phyloP scores from a whole-genome alignment of 2,113 vertebrate genomes.

The Fulmarus glacialis region DNA sequence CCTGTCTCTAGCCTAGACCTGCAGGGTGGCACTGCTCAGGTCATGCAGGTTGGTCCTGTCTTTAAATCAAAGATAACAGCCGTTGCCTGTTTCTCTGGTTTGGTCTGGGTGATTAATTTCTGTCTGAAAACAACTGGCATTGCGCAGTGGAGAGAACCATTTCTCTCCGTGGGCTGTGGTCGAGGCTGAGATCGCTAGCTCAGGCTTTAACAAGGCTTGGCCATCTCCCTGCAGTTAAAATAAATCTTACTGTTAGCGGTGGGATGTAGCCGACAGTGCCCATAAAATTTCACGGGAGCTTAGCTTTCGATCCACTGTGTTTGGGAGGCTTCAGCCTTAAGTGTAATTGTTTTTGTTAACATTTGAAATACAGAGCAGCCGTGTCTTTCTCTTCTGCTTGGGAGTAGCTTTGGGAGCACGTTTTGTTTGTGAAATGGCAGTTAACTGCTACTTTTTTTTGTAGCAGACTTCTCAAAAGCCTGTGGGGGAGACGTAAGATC shows the following conservation, averaged over 20 bases:
- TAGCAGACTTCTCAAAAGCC: slow-evolving; percentile 56
- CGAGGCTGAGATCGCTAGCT: fast-evolving
- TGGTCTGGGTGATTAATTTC: neutral
- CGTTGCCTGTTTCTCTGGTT: neutral
- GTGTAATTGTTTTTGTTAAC: neutral
- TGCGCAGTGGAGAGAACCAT: neutral
- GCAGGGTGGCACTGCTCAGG: neutral
- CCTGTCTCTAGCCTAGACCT: neutral
- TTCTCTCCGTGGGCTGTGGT: fast-evolving
- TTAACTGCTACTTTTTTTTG: neutral
- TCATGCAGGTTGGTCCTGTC: neutral
- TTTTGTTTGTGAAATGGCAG: neutral
- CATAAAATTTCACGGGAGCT: neutral
- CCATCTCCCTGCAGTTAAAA: neutral
- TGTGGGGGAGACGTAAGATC: slow-evolving; percentile 38
- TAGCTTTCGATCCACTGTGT: neutral
- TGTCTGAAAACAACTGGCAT: neutral
- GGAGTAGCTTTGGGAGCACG: neutral
- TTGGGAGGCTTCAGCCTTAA: neutral
- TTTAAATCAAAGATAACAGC: neutral
- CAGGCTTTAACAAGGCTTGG: neutral
- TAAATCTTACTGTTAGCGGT: neutral
- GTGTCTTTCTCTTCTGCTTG: fast-evolving
- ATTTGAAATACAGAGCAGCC: neutral
- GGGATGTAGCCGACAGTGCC: neutral